Base-by-base conservation (phyloP, 2,888 invertebrate genomes). In the Azorinus chamasolen region DNA sequence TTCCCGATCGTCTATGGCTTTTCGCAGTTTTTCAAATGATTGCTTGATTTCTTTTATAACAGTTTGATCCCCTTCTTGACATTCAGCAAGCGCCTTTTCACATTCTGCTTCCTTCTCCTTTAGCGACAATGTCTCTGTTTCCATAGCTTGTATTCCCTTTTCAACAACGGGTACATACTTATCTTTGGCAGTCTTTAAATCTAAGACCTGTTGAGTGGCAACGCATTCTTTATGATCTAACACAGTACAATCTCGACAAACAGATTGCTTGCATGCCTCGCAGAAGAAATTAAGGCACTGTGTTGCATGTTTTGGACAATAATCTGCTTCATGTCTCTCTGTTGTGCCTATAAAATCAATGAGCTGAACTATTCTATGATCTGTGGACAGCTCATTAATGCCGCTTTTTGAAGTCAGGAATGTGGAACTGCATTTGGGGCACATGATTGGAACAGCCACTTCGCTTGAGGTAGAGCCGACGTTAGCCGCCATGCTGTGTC, bases 281-380 rank as follows among this genome's bases (percentile, higher is more conserved):
- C 91, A 91, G 73, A 91, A 91, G 79, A 91, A 91, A 59, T 89
- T 89, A 41, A 91, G 72, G 0, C 89, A 88, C 72, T 90, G 89
- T 12, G 84, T 71, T 18, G 77, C 71, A 58, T 91, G 91, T 54
- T 86, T 88, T 37, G 85, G 83, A 70, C 91, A 91, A 62, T 87
- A 89, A 45, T 84, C 84, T 12, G 88, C 79, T 0, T 85, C 89
- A 46, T 86, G 87, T 78, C 83, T 83, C 22, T 89, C 88, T 1
- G 89, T 89, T 20, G 79, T 78, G 6, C 86, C 84, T 1, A 90
- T 83, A 66, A 91, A 90, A 58, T 90, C 89, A 71, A 89, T 70
- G n/a, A 91, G 84, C 74, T 91, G 90, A 18, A 90, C 83, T 5
- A 90, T 80, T 27, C 89, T 62, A 59, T 90, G 89, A 64, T 91